These are phyloP conservation scores for Pygoscelis adeliae DNA, from an alignment of 2,113 vertebrate species.

Conservation along the genomic window DNA sequence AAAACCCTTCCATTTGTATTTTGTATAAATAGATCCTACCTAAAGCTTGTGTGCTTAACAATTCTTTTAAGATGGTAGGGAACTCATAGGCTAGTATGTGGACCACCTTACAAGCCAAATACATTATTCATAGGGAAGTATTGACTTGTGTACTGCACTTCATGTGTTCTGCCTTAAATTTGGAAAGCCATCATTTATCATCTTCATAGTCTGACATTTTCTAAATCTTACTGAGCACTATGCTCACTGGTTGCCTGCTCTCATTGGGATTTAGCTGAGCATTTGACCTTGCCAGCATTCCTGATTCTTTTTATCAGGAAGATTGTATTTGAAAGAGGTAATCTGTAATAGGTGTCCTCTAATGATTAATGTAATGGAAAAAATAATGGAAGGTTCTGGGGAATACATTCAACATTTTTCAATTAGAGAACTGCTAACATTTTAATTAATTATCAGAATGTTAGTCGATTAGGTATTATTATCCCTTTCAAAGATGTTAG, in stretches of 20 bases:
- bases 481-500: not conserved
- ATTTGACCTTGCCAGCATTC: slow-evolving; percentile 38
- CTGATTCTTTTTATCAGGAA: not conserved
- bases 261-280: not conserved
- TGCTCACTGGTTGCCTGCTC: not conserved
- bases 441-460: slow-evolving; percentile 45
- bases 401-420: not conserved
- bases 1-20: not conserved
- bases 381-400: slow-evolving; percentile 17
- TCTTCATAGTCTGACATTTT: not conserved
- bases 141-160: slow-evolving; percentile 12
- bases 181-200: slow-evolving; percentile 41
- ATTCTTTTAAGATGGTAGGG: not conserved
- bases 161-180: slow-evolving; percentile 21
- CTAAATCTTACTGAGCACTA: not conserved
- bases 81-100: not conserved
- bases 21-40: not conserved
- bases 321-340: slow-evolving; percentile 13
- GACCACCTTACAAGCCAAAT: not conserved
- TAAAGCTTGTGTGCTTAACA: not conserved
- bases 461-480: not conserved
- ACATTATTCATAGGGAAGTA: slow-evolving; percentile 10
- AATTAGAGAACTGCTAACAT: slow-evolving; percentile 8
- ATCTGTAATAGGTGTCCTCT: not conserved
- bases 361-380: slow-evolving; percentile 37